Conservation (phyloP, 2,888 invertebrate species). For the Apotomis turbidana region DNA sequence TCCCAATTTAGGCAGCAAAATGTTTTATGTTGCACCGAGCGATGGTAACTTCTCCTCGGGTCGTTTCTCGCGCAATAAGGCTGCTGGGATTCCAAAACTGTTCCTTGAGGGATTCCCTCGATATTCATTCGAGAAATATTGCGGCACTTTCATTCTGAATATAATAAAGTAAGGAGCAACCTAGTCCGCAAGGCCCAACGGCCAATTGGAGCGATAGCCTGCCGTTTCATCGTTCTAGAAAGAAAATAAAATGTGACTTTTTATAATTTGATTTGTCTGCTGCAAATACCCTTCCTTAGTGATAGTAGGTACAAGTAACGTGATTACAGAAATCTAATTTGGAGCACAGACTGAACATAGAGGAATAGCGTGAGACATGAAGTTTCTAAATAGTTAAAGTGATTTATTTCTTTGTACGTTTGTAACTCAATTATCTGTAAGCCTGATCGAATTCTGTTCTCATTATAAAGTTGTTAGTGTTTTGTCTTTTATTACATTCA, state of each 20-base stretch:
- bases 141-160: constrained; percentile 59
- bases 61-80: constrained; percentile 58
- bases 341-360: constrained; percentile 30
- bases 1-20: constrained; percentile 52
- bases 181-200: constrained; percentile 47
- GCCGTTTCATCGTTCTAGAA: constrained; percentile 21
- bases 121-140: constrained; percentile 67
- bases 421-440: constrained; percentile 17
- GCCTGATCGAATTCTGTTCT: not conserved
- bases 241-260: constrained; percentile 24
- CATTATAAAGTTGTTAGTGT: not conserved
- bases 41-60: constrained; percentile 54
- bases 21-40: constrained; percentile 63
- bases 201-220: constrained; percentile 35
- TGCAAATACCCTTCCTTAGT: constrained; percentile 12
- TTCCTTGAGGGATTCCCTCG: constrained; percentile 63
- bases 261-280: constrained; percentile 13
- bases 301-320: constrained; percentile 24
- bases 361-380: constrained; percentile 37
- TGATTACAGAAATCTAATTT: constrained; percentile 38
- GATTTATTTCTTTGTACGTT: constrained; percentile 32
- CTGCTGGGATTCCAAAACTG: constrained; percentile 64
- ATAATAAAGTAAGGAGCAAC: constrained; percentile 59
- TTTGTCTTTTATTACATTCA: not conserved
- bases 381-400: constrained; percentile 31